Conservation (phyloP, 2,888 invertebrate genomes). For the Drosophila birchii region DNA sequence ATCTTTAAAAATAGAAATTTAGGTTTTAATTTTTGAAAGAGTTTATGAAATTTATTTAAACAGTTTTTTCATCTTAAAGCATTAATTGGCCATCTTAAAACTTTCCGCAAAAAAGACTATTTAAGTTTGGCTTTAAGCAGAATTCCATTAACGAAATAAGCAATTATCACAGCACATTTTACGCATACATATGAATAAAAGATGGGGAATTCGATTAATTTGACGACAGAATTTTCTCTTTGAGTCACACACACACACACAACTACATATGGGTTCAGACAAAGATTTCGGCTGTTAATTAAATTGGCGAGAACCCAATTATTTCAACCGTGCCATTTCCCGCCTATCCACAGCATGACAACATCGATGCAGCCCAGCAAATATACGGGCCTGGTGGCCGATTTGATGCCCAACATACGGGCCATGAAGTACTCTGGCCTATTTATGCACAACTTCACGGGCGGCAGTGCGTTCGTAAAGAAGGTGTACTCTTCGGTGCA, state of each 20-base stretch:
- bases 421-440: constrained; percentile 92
- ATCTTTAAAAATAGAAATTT: background rate
- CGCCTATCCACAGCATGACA: constrained; percentile 42
- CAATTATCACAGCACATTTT: constrained; percentile 14
- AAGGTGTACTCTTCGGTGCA: constrained; percentile 87
- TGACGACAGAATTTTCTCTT: constrained; percentile 6
- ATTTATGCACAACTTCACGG: constrained; percentile 91
- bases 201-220: constrained; percentile 25
- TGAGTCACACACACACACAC: background rate
- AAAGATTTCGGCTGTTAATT: constrained; percentile 20
- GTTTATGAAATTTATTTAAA: background rate
- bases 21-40: too few relatives aligned
- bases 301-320: constrained; percentile 29
- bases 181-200: constrained; percentile 37
- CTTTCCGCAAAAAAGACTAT: background rate
- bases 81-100: background rate
- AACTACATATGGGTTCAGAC: background rate
- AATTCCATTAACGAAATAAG: constrained; percentile 4
- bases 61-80: background rate
- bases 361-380: constrained; percentile 81
- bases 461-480: constrained; percentile 87
- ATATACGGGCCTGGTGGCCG: constrained; percentile 90
- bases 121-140: background rate
- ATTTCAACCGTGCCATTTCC: constrained; percentile 7
- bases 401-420: constrained; percentile 92